Conservation (phyloP, 2,888 invertebrate species). For the Drosophila dives region DNA sequence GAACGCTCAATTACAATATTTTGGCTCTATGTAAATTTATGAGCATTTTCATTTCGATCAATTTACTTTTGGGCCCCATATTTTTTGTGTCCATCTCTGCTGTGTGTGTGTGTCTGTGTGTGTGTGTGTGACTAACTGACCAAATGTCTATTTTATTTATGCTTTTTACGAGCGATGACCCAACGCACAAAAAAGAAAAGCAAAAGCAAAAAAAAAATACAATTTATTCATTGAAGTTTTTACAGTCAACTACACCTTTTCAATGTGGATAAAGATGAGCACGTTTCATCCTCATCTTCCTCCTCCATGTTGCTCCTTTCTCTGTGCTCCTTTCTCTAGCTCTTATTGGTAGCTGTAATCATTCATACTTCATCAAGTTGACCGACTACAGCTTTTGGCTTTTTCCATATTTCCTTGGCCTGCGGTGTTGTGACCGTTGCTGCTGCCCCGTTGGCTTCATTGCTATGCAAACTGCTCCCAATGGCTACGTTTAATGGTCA, state of each 20-base stretch:
- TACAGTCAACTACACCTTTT: slow-evolving; percentile 82
- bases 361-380: slow-evolving; percentile 80
- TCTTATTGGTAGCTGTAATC: slow-evolving; percentile 63
- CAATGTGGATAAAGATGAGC: slow-evolving; percentile 65
- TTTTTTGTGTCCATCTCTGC: slow-evolving; percentile 16
- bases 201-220: slow-evolving; percentile 64
- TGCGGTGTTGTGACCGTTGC: slow-evolving; percentile 19
- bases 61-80: slow-evolving; percentile 59
- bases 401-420: slow-evolving; percentile 38
- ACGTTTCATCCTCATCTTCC: slow-evolving; percentile 17
- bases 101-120: slow-evolving; percentile 5
- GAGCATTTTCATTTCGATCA: slow-evolving; percentile 73
- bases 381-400: slow-evolving; percentile 56
- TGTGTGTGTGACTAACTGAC: slow-evolving; percentile 39
- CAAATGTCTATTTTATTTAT: slow-evolving; percentile 66
- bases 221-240: slow-evolving; percentile 81
- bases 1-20: slow-evolving; percentile 69
- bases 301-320: not conserved
- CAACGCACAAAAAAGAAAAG: slow-evolving; percentile 28
- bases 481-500: slow-evolving; percentile 82
- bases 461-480: slow-evolving; percentile 81
- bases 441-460: slow-evolving; percentile 61
- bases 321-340: slow-evolving; percentile 3
- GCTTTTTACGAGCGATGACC: slow-evolving; percentile 64
- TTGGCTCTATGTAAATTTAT: slow-evolving; percentile 72